Percentiles rank a stretch among this genome's conserved stretches.
Evolutionary conservation across 2,797 vertebrate species (phyloP).

Genomic region (Falco biarmicus): DNA sequence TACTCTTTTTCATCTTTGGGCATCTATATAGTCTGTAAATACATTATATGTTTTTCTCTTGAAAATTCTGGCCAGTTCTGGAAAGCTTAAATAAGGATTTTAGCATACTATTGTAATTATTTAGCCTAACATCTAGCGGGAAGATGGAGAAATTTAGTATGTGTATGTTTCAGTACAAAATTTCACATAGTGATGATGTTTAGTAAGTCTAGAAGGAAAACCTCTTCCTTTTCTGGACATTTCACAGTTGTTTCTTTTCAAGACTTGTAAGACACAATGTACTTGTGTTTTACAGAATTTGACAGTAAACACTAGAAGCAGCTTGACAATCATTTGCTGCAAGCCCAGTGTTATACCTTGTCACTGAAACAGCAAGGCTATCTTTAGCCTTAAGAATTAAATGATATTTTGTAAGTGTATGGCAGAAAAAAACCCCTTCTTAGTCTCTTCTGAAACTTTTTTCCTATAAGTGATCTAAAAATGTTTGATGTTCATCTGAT

Average conservation of each 20-base stretch:
- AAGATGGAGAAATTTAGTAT: not conserved
- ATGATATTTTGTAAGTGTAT: not conserved
- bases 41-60: not conserved
- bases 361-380: not conserved
- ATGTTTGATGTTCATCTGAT: not conserved
- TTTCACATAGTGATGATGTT: not conserved
- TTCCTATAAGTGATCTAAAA: not conserved
- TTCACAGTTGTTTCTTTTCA: slow-evolving; percentile 7
- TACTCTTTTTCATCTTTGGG: not conserved
- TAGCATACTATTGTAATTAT: not conserved
- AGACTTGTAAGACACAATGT: not conserved
- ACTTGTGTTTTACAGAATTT: not conserved
- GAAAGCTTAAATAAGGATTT: not conserved
- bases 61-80: not conserved
- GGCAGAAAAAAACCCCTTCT: not conserved
- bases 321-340: not conserved
- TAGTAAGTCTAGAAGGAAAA: not conserved
- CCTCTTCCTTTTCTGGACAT: not conserved
- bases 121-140: not conserved
- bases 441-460: not conserved
- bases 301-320: not conserved
- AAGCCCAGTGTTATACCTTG: not conserved
- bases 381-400: not conserved
- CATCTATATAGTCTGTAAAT: not conserved
- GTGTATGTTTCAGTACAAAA: not conserved